These are phyloP conservation scores for Amblyopsis hoosieri DNA, from an alignment of 2,797 vertebrate genomes.

Conservation along the genomic window DNA sequence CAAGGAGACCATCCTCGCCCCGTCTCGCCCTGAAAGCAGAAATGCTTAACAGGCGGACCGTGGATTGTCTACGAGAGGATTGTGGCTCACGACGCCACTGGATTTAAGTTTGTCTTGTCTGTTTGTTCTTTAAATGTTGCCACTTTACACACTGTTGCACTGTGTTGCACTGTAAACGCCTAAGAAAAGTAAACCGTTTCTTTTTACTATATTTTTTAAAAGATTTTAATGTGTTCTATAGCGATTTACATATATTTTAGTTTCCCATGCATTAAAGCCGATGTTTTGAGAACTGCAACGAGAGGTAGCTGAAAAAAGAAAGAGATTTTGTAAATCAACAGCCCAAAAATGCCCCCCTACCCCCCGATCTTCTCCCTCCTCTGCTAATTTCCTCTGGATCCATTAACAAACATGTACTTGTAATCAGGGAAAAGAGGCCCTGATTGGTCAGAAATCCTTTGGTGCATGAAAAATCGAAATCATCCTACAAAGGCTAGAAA, in stretches of 20 bases:
- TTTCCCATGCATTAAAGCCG: conserved; percentile 22
- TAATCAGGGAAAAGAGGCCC: too few relatives aligned
- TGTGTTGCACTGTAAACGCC: conserved; percentile 25
- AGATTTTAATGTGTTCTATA: conserved; percentile 24
- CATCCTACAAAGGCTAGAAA: too few relatives aligned
- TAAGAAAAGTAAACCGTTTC: conserved; percentile 28
- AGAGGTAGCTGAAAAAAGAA: too few relatives aligned
- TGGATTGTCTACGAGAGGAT: conserved; percentile 22
- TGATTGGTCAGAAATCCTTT: too few relatives aligned
- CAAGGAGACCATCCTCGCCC: conserved; percentile 12
- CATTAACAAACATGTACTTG: too few relatives aligned
- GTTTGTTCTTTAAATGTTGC: conserved; percentile 17
- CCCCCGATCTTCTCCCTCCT: too few relatives aligned
- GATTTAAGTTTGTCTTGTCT: conserved; percentile 34
- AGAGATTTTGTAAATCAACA: too few relatives aligned
- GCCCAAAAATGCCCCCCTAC: too few relatives aligned
- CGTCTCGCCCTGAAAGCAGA: conserved; percentile 20
- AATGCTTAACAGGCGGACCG: conserved; percentile 9
- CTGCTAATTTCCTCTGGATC: too few relatives aligned
- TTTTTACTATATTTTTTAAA: conserved; percentile 35
- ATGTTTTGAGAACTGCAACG: too few relatives aligned
- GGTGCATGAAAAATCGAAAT: too few relatives aligned
- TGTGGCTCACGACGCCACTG: conserved; percentile 46
- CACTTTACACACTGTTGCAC: conserved; percentile 1
- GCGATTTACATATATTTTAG: conserved; percentile 26